Percentiles rank a stretch among this genome's conserved stretches.
Evolutionary conservation across 1,140 invertebrate species (phyloP).

Genomic region (Drosophila hydei): DNA sequence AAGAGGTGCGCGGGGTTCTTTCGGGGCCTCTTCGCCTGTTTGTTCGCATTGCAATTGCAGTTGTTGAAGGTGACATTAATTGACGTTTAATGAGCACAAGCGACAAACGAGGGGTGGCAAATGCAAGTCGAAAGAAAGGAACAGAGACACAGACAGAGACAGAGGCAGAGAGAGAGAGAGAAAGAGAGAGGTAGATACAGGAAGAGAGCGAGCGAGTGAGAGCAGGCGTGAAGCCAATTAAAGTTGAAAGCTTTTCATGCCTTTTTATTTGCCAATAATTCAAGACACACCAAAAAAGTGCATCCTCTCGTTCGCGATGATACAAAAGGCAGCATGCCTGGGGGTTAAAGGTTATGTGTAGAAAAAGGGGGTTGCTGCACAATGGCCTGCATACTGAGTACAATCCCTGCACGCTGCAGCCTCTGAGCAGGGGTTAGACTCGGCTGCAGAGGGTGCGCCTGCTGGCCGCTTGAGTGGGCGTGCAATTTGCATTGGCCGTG

Average conservation of each 20-base stretch:
- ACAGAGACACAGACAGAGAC: not conserved
- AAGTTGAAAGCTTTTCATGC: conserved; percentile 62
- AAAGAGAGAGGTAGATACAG: not conserved
- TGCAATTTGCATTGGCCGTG: conserved; percentile 33
- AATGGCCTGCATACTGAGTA: not conserved
- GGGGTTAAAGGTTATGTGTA: conserved; percentile 49
- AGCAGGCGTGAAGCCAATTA: conserved; percentile 63
- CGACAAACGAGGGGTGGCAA: conserved; percentile 5
- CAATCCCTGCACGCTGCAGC: conserved; percentile 6
- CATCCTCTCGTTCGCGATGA: conserved; percentile 38
- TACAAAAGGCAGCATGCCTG: conserved; percentile 8
- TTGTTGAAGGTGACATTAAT: conserved; percentile 79
- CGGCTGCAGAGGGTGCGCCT: not conserved
- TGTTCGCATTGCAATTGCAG: conserved; percentile 57
- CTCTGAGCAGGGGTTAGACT: not conserved
- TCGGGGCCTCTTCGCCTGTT: conserved; percentile 8
- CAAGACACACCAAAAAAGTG: conserved; percentile 57
- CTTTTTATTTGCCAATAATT: conserved; percentile 58
- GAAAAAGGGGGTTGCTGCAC: conserved; percentile 41
- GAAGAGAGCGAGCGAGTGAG: not conserved
- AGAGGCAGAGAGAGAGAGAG: not conserved
- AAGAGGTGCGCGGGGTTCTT: conserved; percentile 5
- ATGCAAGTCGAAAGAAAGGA: not conserved
- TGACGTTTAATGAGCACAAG: conserved; percentile 70
- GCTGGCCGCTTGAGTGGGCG: conserved; percentile 12